A percentile compares a stretch with the other conserved stretches of the same genome.
Conservation (phyloP, 2,888 invertebrate species). For the Melanchra persicariae region DNA sequence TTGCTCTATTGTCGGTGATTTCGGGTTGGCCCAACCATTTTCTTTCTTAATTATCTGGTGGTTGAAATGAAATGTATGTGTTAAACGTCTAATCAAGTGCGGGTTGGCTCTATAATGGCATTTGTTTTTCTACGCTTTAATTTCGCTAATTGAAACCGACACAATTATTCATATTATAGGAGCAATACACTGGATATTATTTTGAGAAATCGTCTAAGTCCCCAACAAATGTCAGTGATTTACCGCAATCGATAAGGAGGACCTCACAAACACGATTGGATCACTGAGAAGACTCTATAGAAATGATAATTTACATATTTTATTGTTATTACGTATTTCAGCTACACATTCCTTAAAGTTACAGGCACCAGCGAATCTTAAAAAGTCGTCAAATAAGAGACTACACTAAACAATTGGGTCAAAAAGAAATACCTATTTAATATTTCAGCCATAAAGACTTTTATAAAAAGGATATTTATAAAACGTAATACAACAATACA, state of each 20-base stretch:
- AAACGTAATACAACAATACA: slow-evolving; percentile 44
- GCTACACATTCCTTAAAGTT: background rate
- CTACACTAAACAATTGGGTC: slow-evolving; percentile 32
- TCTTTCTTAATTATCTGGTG: no score
- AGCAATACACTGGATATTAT: background rate
- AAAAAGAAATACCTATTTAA: slow-evolving; percentile 22
- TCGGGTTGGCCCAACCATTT: background rate
- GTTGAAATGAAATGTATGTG: background rate
- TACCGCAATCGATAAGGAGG: background rate
- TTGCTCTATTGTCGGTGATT: background rate
- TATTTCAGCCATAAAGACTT: slow-evolving; percentile 20
- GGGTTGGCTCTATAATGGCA: background rate
- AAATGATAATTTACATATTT: background rate
- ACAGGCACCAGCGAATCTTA: slow-evolving; percentile 2
- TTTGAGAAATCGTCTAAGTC: background rate
- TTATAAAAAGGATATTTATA: slow-evolving; percentile 25
- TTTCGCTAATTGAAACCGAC: slow-evolving; percentile 8
- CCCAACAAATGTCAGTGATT: background rate
- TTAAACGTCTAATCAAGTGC: background rate
- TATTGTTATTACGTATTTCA: background rate
- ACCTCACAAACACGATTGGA: background rate
- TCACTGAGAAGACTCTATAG: background rate
- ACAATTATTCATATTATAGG: background rate
- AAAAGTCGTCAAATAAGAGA: slow-evolving; percentile 25
- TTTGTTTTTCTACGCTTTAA: background rate